Percentiles rank a stretch among this genome's conserved stretches.
phyloP scores from a whole-genome alignment of 2,797 vertebrate species.

The Enteromius radiatus region DNA sequence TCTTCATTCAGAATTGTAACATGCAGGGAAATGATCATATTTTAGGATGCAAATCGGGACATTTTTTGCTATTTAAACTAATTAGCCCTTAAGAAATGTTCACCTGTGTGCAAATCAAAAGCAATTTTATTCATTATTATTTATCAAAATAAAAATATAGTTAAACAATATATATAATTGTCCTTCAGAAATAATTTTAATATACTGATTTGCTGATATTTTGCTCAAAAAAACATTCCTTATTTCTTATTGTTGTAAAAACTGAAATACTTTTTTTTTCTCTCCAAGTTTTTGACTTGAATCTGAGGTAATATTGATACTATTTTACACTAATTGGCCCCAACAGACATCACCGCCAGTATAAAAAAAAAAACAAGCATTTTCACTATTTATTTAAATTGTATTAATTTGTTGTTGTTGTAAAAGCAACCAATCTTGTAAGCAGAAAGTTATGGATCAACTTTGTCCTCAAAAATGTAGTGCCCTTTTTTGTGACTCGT shows the following conservation, averaged over 20 bases:
- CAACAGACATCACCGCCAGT: neutral
- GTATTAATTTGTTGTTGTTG: neutral
- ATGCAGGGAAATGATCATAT: neutral
- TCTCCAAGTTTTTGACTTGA: neutral
- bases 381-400: neutral
- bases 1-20: neutral
- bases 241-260: neutral
- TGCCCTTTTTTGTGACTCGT: conserved; percentile 2
- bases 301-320: neutral
- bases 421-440: conserved; percentile 13
- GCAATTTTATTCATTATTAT: neutral
- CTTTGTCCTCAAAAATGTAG: conserved; percentile 69
- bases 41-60: neutral
- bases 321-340: neutral
- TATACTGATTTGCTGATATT: neutral
- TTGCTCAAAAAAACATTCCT: neutral
- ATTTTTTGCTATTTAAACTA: neutral
- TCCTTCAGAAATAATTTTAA: neutral
- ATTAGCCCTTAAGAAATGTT: neutral
- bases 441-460: conserved; percentile 81
- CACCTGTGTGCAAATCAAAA: neutral
- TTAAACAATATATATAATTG: no score
- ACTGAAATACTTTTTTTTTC: neutral
- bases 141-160: neutral
- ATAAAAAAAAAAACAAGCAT: neutral